Evolutionary conservation across 1,140 invertebrate species (phyloP), one percentile per base, ranked within the genome.

Genomic region (Samia ricini): DNA sequence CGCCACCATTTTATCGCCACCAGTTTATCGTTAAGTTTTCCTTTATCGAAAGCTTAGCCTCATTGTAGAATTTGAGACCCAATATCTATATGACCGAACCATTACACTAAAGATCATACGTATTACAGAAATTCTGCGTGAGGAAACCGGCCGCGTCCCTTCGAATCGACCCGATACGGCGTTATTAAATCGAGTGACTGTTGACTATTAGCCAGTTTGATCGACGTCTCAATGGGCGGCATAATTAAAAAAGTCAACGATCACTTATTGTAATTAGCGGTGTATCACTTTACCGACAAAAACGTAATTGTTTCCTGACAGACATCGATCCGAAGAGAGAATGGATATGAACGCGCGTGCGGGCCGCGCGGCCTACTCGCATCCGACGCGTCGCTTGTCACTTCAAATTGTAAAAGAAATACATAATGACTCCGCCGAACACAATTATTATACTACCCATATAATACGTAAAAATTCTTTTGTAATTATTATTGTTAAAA

Each of bases 181-280:
- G 65, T 87, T 83, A 87, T 87, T 87, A 87, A 87, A 83, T 76
- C 75, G 71, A 81, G 82, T 87, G 84, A 87, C 84, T 85, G 79
- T 79, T 81, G 84, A 85, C 77, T 88, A 85, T 83, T 78, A 76
- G 68, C 65, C 61, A 71, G 68, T 64, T 68, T 89, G 84, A 87
- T 81, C 68, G 84, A 85, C 87, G 77, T 72, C 67, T 88, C 65
- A 85, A 89, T 85, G 83, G 77, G 76, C 73, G 77, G 67, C 74
- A 76, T 88, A 87, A 89, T 89, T 88, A 89, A 89, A 89, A 88
- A 88, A 86, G 71, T 77, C 79, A 86, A 88, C 85, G 79, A 87
- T 85, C 85, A 87, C 84, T 88, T 85, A 85, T 81, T 85, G 80
- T 89, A 88, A 89, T 89, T 88, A 87, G 83, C 79, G 77, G 76